Base-by-base conservation (phyloP, 2,113 vertebrate species). In the Galbula dea region DNA sequence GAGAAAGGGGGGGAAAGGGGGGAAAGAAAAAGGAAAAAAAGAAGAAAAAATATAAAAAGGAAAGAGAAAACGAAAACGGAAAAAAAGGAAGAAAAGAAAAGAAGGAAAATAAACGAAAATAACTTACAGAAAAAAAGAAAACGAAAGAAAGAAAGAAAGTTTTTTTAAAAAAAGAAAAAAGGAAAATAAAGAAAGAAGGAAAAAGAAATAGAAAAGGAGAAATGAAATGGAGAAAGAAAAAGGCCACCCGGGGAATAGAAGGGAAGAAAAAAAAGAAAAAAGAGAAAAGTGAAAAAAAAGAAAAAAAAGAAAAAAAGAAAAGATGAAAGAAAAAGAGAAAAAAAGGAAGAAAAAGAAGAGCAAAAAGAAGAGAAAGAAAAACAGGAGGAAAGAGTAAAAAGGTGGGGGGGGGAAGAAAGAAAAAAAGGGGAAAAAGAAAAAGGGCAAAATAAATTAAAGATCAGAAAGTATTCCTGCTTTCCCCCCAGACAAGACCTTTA, bases 391-490 rank as follows among this genome's bases (percentile, higher is more conserved):
- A n/a, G 51, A 15, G 15, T 48, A 21, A 48, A 20, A 48, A 29
- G 26, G 51, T 26, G 26, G 26, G 14, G 51, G 51, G 51, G 51
- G 15, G 12, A 30, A 52, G 9, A n/a, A 19, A 15, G 14, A 6
- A 45, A 3, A 29, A 41, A 12, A 6, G 6, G 15, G 22, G 1
- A 32, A 10, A 17, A 18, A 4, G 2, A 55, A 45, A 7, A 2
- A 4, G 12, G 29, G 27, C 15, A 17, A 5, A 58, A 11, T 10
- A 15, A 20, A 51, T n/a, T 1, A 6, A 11, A 14, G 36, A 26
- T 7, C 3, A 22, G 34, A 78, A 67, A 30, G 6, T 2, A 0
- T 51, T 26, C 8, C 30, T 15, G 2, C 0, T 7, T 12, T 11
- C 46, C 34, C 29, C 58, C 27, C 32, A 48, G n/a, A 13, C 17